Evolutionary conservation across 30 jellyfish, hydroid and myxozoan genomes (phyloP).

Genomic region (Pelagia noctiluca): DNA sequence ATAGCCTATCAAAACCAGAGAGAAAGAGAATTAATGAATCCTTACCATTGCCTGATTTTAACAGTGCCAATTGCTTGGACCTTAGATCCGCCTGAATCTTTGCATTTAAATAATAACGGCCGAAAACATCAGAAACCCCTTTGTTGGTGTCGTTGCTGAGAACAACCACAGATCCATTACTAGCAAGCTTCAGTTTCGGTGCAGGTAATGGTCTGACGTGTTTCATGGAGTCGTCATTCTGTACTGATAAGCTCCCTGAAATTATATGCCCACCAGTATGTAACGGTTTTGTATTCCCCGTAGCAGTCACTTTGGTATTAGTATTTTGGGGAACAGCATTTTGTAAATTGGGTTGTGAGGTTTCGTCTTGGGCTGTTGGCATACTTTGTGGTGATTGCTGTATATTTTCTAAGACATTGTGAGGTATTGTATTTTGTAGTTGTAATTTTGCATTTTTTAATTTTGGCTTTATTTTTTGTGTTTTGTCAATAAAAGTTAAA

Average conservation of each 20-base stretch:
- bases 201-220: conserved; percentile 56
- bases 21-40: neutral
- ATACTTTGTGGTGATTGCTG: too few species aligned
- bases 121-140: conserved; percentile 31
- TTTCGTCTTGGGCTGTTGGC: too few species aligned
- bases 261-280: conserved; percentile 40
- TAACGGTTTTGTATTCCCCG: neutral
- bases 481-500: too few species aligned
- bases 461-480: too few species aligned
- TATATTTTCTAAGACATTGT: too few species aligned
- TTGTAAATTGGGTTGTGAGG: too few species aligned
- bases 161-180: conserved; percentile 54
- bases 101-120: conserved; percentile 28
- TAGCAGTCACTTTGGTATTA: neutral
- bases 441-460: too few species aligned
- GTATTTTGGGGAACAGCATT: neutral
- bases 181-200: conserved; percentile 51
- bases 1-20: too few species aligned
- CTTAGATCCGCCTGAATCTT: conserved; percentile 17
- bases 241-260: conserved; percentile 22
- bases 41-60: conserved; percentile 55
- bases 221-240: neutral
- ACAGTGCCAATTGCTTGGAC: conserved; percentile 18
- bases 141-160: conserved; percentile 10
- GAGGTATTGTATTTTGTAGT: too few species aligned